Conservation (phyloP, 2,113 vertebrate genomes). For the Bos indicus region DNA sequence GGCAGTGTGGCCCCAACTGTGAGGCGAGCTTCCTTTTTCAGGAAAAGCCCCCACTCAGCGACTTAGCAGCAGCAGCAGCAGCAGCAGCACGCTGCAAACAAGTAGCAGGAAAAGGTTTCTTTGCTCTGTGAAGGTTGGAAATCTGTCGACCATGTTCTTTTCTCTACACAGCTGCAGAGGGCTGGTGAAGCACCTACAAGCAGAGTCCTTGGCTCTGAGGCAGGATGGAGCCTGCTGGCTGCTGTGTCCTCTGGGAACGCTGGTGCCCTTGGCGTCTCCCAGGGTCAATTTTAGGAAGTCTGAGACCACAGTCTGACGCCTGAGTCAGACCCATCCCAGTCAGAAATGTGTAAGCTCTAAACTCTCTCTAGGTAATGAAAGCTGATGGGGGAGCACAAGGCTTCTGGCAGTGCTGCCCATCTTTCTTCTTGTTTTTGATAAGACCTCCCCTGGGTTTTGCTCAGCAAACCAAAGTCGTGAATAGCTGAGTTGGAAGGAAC, state of each 20-base stretch:
- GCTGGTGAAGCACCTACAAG: neutral
- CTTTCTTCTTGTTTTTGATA: neutral
- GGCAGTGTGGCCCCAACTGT: conserved; percentile 40
- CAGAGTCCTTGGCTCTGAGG: neutral
- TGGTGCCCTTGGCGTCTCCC: neutral
- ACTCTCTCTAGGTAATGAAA: neutral
- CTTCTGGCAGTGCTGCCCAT: neutral
- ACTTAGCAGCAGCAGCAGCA: too few species aligned
- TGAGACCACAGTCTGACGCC: neutral
- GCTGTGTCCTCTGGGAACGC: neutral
- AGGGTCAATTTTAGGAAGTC: neutral
- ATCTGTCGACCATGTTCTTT: neutral
- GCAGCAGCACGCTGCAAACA: neutral
- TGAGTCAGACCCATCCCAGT: neutral
- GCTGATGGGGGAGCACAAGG: neutral
- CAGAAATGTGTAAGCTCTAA: neutral
- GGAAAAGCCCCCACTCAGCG: neutral
- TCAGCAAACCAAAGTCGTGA: neutral
- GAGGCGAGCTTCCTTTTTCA: rapidly evolving
- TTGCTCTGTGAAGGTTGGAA: neutral
- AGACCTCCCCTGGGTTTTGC: neutral
- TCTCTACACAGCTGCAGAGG: neutral
- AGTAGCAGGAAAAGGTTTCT: neutral
- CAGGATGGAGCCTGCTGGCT: neutral
- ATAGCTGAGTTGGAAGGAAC: neutral